These are phyloP conservation scores for Psettodes erumei DNA, from an alignment of 2,113 vertebrate species.

Conservation along the genomic window DNA sequence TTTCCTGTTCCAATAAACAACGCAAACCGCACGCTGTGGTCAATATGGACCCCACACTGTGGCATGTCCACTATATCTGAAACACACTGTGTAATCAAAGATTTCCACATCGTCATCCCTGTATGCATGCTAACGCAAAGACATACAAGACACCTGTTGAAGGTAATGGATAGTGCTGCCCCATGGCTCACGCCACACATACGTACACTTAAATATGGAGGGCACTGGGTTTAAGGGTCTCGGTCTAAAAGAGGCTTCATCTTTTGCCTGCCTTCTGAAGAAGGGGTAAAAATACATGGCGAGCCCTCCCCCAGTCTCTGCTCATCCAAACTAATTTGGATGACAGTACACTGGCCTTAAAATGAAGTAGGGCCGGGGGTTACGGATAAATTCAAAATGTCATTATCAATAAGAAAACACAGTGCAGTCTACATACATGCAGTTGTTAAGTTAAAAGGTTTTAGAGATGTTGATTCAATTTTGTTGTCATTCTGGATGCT, in stretches of 20 bases:
- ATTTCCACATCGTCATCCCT: slow-evolving; percentile 9
- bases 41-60: slow-evolving; percentile 37
- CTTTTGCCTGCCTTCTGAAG: slow-evolving; percentile 30
- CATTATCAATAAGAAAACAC: not conserved
- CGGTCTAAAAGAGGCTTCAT: slow-evolving; percentile 37
- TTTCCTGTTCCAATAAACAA: slow-evolving; percentile 33
- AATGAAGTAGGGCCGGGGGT: not conserved
- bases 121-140: slow-evolving; percentile 11
- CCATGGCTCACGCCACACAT: slow-evolving; percentile 6
- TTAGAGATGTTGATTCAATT: not conserved
- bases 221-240: slow-evolving; percentile 1
- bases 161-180: slow-evolving; percentile 9
- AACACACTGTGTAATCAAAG: slow-evolving; percentile 11
- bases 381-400: not conserved
- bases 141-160: slow-evolving; percentile 43
- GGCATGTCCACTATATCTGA: not conserved
- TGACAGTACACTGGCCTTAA: slow-evolving; percentile 1
- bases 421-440: not conserved
- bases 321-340: not conserved
- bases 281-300: slow-evolving; percentile 21
- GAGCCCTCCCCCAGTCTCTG: not conserved
- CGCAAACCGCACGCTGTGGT: slow-evolving; percentile 10
- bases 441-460: not conserved
- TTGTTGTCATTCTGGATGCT: not conserved
- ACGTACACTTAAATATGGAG: not conserved